These are phyloP conservation scores for Erpetoichthys calabaricus DNA, from an alignment of 2,797 vertebrate species.

Conservation along the genomic window DNA sequence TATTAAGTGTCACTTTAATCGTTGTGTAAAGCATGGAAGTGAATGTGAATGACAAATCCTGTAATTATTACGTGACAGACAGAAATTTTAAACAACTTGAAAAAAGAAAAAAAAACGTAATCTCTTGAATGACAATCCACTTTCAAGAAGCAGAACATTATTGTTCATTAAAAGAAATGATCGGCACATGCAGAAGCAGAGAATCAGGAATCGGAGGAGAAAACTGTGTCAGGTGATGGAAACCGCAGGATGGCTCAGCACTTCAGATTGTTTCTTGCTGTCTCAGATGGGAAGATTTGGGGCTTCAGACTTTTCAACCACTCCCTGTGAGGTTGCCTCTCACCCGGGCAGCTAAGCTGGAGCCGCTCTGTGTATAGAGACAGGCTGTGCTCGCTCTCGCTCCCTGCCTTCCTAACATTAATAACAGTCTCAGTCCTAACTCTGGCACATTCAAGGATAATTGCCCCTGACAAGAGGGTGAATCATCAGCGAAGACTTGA, in stretches of 20 bases:
- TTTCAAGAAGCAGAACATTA: not conserved
- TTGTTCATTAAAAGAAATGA: no score
- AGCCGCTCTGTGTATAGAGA: no score
- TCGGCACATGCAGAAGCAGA: no score
- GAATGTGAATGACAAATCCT: constrained; percentile 16
- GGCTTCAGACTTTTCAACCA: no score
- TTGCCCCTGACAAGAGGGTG: constrained; percentile 95
- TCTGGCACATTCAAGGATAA: constrained; percentile 79
- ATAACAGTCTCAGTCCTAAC: constrained; percentile 58
- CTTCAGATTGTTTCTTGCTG: no score
- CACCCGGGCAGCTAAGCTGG: no score
- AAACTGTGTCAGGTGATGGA: no score
- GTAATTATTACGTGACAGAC: constrained; percentile 11
- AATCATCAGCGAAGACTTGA: constrained; percentile 88
- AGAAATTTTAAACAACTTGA: constrained; percentile 24
- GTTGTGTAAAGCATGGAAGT: constrained; percentile 9
- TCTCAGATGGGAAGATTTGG: no score
- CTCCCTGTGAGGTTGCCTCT: no score
- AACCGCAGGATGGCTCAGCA: no score
- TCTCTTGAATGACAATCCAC: constrained; percentile 7
- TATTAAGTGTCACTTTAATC: constrained; percentile 18
- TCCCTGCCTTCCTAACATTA: constrained; percentile 32
- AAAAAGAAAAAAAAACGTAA: constrained; percentile 5
- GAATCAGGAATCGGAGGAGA: no score
- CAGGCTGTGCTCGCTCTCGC: constrained; percentile 16